Evolutionary conservation across 2,113 vertebrate genomes (phyloP).

Genomic region (Neotoma lepida): DNA sequence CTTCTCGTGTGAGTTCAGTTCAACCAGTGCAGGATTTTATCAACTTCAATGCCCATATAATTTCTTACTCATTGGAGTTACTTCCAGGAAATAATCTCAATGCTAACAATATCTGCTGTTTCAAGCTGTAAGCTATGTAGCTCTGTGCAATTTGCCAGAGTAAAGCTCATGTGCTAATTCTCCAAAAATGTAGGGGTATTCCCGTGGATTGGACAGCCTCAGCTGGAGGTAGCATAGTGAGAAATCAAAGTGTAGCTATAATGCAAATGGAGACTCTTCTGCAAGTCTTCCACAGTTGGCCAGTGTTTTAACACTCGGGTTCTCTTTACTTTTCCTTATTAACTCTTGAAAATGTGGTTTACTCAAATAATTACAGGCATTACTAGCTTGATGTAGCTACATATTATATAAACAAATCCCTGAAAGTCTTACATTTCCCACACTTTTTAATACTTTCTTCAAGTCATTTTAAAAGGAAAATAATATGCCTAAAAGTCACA

Average conservation of each 20-base stretch:
- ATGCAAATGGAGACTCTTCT: background rate
- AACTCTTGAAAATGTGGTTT: slow-evolving; percentile 24
- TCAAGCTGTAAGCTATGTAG: background rate
- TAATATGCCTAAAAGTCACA: slow-evolving; percentile 64
- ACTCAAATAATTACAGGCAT: slow-evolving; percentile 12
- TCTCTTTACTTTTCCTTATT: slow-evolving; percentile 37
- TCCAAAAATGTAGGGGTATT: background rate
- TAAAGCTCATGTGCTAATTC: background rate
- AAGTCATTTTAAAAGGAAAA: slow-evolving; percentile 78
- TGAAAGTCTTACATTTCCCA: slow-evolving; percentile 73
- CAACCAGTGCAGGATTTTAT: background rate
- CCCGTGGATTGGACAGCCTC: background rate
- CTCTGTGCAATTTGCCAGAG: background rate
- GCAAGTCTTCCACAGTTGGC: background rate
- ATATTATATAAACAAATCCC: slow-evolving; percentile 24
- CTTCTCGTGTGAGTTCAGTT: background rate
- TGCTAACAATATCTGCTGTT: background rate
- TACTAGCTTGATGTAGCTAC: background rate
- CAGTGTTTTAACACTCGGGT: background rate
- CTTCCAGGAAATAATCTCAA: slow-evolving; percentile 26
- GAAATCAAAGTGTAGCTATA: background rate
- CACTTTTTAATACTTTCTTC: slow-evolving; percentile 78
- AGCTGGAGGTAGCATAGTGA: background rate
- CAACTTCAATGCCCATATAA: background rate
- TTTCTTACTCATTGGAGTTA: background rate